Base-by-base conservation (phyloP, 2,113 vertebrate species). In the Chroicocephalus ridibundus region DNA sequence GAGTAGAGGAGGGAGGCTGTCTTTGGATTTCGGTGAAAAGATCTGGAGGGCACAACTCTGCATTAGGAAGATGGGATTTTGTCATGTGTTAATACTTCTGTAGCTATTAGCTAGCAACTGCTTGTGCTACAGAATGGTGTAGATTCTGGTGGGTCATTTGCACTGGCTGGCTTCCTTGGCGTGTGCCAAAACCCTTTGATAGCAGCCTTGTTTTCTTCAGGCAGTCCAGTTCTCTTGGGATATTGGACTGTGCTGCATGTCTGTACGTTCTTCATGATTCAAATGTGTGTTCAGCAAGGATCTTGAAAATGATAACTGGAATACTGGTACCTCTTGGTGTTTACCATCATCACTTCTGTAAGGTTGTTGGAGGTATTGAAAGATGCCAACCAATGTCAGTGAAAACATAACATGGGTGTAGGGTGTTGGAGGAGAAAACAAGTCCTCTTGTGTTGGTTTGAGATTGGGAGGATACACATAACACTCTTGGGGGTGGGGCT, bases 381-480 rank as follows among this genome's bases (percentile, higher is more conserved):
- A 68, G 44, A 55, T 36, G 20, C 25, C 22, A 58, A 29, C 21
- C 16, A 51, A 4, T 32, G 38, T 38, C 31, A 49, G 5, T 58
- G 44, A 52, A 46, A 60, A 29, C 1, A 0, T 49, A 60, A 29
- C 1, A 0, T 49, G 34, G 8, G 1, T 58, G 11, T 58, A 34
- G 15, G 34, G n/a, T 42, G 25, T 32, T 55, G 11, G 12, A 44
- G 17, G 15, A 58, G 21, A 24, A 84, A 57, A 42, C 17, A 16
- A 27, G 16, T 62, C 27, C 3, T 64, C 6, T 54, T 54, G 4
- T 58, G 6, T 49, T 51, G 17, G 7, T 54, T 46, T 85, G 14
- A 54, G 31, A 4, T 60, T 16, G 21, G 44, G 25, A 7, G 29
- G 14, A 36, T 22, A 36, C 9, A 1, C 14, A 46, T 21, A 42